A percentile compares a stretch with the other conserved stretches of the same genome.
phyloP scores from a whole-genome alignment of 2,888 invertebrate species.

The Dicyrtoma fusca region DNA sequence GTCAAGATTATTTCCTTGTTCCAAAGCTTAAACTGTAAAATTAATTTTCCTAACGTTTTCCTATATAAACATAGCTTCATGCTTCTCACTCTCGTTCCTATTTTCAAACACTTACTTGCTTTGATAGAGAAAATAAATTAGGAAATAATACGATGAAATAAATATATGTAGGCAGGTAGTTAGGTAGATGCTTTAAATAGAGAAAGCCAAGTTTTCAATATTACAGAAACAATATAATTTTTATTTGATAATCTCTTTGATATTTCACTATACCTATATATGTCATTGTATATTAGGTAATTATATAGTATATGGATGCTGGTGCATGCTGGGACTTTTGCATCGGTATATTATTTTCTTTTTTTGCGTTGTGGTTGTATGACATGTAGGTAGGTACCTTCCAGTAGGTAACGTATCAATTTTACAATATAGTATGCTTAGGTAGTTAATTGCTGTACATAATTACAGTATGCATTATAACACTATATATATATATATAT shows the following conservation, averaged over 20 bases:
- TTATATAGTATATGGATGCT: too few relatives aligned
- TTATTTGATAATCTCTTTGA: conserved; percentile 27
- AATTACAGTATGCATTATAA: too few relatives aligned
- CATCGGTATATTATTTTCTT: not conserved
- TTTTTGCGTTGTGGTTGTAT: not conserved
- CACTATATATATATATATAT: too few relatives aligned
- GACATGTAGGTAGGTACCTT: not conserved
- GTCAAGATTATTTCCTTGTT: too few relatives aligned
- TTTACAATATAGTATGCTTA: conserved; percentile 1
- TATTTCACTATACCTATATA: not conserved
- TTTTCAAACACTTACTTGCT: too few relatives aligned
- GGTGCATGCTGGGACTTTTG: conserved; percentile 6
- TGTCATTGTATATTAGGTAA: not conserved
- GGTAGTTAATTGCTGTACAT: not conserved
- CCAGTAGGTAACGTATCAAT: not conserved
- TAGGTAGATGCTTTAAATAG: not conserved
- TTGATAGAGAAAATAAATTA: too few relatives aligned
- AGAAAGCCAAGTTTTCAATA: not conserved
- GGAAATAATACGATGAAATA: too few relatives aligned
- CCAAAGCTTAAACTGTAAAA: too few relatives aligned
- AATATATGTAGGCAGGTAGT: too few relatives aligned
- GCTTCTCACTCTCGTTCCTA: too few relatives aligned
- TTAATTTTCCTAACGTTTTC: too few relatives aligned
- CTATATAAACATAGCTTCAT: too few relatives aligned
- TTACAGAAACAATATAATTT: conserved; percentile 19